Percentiles rank a stretch among this genome's conserved stretches.
phyloP scores from a whole-genome alignment of 2,113 vertebrate genomes.

The Cochlearius cochlearius region DNA sequence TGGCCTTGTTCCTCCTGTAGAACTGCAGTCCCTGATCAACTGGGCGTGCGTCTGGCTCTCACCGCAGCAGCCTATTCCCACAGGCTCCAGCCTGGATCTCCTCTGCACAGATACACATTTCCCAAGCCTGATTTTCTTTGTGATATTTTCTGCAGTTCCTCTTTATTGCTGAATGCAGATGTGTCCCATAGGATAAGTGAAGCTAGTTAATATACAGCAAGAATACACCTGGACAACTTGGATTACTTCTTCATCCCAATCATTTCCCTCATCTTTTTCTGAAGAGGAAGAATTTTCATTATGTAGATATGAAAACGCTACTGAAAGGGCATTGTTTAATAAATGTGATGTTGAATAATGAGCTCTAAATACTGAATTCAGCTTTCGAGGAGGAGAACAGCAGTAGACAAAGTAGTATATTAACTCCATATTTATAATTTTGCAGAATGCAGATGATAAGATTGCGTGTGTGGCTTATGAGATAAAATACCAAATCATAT shows the following conservation, averaged over 20 bases:
- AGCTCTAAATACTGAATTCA: slow-evolving; percentile 66
- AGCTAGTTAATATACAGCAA: not conserved
- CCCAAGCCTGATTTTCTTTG: not conserved
- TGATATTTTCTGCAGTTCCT: not conserved
- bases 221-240: slow-evolving; percentile 45
- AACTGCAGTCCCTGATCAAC: not conserved
- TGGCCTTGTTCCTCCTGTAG: not conserved
- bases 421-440: slow-evolving; percentile 65
- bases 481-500: slow-evolving; percentile 28
- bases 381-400: slow-evolving; percentile 49
- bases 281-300: slow-evolving; percentile 66
- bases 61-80: not conserved
- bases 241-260: slow-evolving; percentile 43
- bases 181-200: not conserved
- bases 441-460: slow-evolving; percentile 64
- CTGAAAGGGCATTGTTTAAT: slow-evolving; percentile 70
- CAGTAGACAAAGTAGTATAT: slow-evolving; percentile 63
- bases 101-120: not conserved
- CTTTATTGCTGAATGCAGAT: slow-evolving; percentile 26
- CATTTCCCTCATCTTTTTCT: slow-evolving; percentile 46
- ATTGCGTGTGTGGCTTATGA: not conserved
- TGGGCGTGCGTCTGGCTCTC: rapidly evolving
- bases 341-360: slow-evolving; percentile 60
- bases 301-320: slow-evolving; percentile 56
- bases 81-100: not conserved